phyloP scores from a whole-genome alignment of 2,797 vertebrate genomes.

The Sebastiscus albofasciatus region DNA sequence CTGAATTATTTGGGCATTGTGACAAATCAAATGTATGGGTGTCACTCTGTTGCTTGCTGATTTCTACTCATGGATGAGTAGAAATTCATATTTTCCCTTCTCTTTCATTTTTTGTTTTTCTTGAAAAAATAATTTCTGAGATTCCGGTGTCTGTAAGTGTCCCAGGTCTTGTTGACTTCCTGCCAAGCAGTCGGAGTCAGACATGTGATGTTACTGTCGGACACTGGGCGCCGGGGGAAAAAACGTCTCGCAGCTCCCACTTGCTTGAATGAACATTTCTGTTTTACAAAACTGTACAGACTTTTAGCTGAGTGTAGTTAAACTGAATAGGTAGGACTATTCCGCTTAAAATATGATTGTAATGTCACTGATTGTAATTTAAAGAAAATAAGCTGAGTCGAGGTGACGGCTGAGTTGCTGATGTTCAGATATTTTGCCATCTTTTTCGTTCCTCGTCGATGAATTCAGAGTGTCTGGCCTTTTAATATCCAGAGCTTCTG shows the following conservation, averaged over 20 bases:
- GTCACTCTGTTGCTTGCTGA: background rate
- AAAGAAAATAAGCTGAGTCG: slow-evolving; percentile 39
- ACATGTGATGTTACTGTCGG: background rate
- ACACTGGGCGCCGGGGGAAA: background rate
- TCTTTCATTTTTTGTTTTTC: background rate
- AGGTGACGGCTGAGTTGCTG: slow-evolving; percentile 27
- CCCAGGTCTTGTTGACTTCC: background rate
- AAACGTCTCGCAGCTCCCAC: slow-evolving; percentile 13
- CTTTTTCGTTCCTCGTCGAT: slow-evolving; percentile 20
- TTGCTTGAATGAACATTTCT: slow-evolving; percentile 15
- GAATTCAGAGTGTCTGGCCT: slow-evolving; percentile 41
- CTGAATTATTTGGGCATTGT: slow-evolving; percentile 50
- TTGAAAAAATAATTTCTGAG: background rate
- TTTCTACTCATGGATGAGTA: background rate
- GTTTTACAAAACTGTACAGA: slow-evolving; percentile 48
- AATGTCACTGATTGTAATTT: slow-evolving; percentile 63
- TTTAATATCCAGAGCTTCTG: slow-evolving; percentile 65
- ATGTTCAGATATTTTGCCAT: slow-evolving; percentile 27
- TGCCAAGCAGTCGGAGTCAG: background rate
- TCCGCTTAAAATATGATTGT: slow-evolving; percentile 65
- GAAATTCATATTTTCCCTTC: background rate
- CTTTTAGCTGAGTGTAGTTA: slow-evolving; percentile 23
- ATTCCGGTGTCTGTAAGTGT: background rate
- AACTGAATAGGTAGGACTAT: slow-evolving; percentile 27
- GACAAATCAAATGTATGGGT: slow-evolving; percentile 12